phyloP scores from a whole-genome alignment of 2,888 invertebrate genomes.

The Anthophora plumipes region DNA sequence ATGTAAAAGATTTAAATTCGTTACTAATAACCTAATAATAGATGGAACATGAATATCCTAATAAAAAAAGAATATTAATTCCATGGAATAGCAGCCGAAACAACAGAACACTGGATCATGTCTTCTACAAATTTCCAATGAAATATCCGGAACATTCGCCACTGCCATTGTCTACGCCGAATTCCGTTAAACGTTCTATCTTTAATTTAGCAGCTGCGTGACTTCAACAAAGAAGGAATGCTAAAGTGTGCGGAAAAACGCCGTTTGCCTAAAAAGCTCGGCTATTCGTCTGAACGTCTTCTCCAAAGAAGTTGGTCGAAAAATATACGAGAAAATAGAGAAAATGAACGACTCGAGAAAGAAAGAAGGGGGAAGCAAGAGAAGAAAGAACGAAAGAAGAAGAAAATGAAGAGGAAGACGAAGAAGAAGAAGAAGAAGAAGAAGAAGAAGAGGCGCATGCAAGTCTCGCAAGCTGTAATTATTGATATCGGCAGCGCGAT shows the following conservation, averaged over 20 bases:
- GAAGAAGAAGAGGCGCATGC: slow-evolving; percentile 55
- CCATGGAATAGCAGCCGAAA: neutral
- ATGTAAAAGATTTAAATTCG: too few relatives aligned
- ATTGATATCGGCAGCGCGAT: slow-evolving; percentile 72
- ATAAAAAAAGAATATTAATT: neutral
- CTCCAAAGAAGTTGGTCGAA: neutral
- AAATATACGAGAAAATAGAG: neutral
- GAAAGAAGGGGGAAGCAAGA: neutral
- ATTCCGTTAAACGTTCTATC: slow-evolving; percentile 9
- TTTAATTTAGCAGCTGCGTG: slow-evolving; percentile 27
- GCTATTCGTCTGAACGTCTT: neutral
- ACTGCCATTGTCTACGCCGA: neutral
- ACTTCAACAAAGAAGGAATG: slow-evolving; percentile 22
- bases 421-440: slow-evolving; percentile 4
- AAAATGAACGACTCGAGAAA: too few relatives aligned
- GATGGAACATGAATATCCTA: too few relatives aligned
- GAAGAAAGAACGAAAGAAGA: too few relatives aligned
- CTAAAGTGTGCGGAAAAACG: slow-evolving; percentile 21
- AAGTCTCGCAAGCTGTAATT: slow-evolving; percentile 69
- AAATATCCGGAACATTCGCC: slow-evolving; percentile 5
- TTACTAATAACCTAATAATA: too few relatives aligned
- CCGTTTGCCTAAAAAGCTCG: slow-evolving; percentile 8
- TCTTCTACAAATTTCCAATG: slow-evolving; percentile 8
- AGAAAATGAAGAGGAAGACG: neutral
- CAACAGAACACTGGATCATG: neutral